Evolutionary conservation across 2,797 vertebrate genomes (phyloP).

Genomic region (Cygnus olor): DNA sequence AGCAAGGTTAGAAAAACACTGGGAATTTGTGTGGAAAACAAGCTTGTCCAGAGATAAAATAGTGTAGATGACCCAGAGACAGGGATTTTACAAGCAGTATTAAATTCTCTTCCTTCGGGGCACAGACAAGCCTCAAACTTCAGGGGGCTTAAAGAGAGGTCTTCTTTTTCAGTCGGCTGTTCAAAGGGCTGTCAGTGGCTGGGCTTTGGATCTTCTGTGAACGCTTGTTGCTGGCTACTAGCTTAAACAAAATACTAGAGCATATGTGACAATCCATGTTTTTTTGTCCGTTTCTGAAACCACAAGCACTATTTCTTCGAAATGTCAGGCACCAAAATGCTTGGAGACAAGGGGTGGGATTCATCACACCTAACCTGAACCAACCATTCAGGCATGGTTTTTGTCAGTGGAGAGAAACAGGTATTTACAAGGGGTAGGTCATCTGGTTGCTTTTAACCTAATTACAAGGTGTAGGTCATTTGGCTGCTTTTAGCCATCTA

Average conservation of each 20-base stretch:
- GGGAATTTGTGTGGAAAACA: background rate
- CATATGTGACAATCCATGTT: background rate
- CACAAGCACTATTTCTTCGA: background rate
- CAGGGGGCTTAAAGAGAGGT: background rate
- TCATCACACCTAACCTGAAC: background rate
- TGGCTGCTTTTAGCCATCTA: background rate
- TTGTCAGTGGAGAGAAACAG: background rate
- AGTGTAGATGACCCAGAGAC: background rate
- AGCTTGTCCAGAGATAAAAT: background rate
- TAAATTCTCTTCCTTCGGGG: slow-evolving; percentile 51
- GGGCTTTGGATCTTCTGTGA: background rate
- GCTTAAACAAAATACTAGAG: background rate
- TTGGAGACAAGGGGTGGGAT: background rate
- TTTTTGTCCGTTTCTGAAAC: background rate
- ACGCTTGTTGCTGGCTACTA: background rate
- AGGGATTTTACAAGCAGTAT: slow-evolving; percentile 42
- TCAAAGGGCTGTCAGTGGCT: background rate
- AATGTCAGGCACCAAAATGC: background rate
- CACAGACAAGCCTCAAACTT: background rate
- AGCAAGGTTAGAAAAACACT: background rate
- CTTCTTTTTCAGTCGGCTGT: background rate
- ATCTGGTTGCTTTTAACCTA: background rate
- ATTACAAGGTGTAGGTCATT: background rate
- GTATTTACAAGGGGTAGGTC: background rate
- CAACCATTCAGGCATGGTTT: background rate